Percentiles rank a stretch among this genome's conserved stretches.
These are phyloP conservation scores for Acanthoscelides obtectus DNA, from an alignment of 2,888 invertebrate species.

Conservation along the genomic window DNA sequence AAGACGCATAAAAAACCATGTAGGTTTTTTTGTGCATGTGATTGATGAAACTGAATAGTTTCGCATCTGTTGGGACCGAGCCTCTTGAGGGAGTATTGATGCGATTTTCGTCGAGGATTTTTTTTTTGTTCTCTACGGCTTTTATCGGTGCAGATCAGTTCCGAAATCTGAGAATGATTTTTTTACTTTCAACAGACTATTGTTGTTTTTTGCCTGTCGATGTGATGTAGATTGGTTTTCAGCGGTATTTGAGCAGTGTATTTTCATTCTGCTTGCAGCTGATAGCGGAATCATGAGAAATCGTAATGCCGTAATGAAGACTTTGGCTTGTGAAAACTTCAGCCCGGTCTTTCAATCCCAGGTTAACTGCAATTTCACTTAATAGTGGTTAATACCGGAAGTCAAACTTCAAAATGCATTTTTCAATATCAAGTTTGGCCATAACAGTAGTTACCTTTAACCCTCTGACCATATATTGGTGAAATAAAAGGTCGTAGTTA, in stretches of 20 bases:
- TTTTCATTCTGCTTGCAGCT: background rate
- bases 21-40: background rate
- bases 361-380: too few species aligned
- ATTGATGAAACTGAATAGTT: constrained; percentile 1
- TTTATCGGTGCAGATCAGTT: background rate
- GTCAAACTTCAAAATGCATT: too few species aligned
- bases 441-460: too few species aligned
- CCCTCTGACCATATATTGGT: too few species aligned
- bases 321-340: too few species aligned
- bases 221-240: background rate
- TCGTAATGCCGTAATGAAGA: too few species aligned
- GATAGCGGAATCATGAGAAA: background rate
- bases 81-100: background rate
- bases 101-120: background rate
- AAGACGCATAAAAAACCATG: background rate
- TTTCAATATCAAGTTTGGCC: too few species aligned
- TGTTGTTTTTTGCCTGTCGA: background rate
- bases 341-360: too few species aligned
- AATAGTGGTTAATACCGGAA: too few species aligned
- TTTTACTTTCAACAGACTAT: background rate
- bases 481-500: too few species aligned
- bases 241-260: background rate
- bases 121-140: background rate
- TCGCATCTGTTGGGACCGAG: background rate
- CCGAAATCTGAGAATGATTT: background rate